Evolutionary conservation across 2,113 vertebrate species (phyloP), one percentile per base, ranked within the genome.

Genomic region (Platysteira castanea): DNA sequence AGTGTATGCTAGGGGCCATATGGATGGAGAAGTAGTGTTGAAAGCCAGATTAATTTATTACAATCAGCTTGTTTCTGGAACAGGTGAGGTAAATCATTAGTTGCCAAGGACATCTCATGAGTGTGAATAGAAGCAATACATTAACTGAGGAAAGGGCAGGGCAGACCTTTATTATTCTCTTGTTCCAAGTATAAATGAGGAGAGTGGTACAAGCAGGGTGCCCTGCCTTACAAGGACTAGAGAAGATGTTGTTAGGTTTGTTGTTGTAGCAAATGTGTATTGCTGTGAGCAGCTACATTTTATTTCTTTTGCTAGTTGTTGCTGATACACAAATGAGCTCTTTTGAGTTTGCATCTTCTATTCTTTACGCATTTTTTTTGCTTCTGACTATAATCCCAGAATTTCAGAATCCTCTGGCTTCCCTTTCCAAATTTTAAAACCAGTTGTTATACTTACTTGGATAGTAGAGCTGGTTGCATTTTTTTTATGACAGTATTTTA

Each of bases 31-130:
- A 92, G 47, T 59, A 35, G 31, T 49, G 57, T 84, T 73, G 85
- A 96, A 96, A 93, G 86, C 49, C 82, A 76, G 49, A 69, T 65
- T 80, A 60, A 92, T 96, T 97, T 93, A 95, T 96, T 96, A 78
- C 49, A 89, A 84, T 90, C 84, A 63, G 44, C 95, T 95, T 96
- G 87, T 92, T 91, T 65, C 73, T 78, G 93, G 63, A 95, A 89
- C 83, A 91, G 82, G 87, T 93, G 73, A 49, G 84, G 71, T 90
- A 90, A 95, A 76, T 96, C 79, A 95, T 74, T 95, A 89, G 57
- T 90, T 95, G 50, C 61, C 91, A 95, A 94, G 95, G 82, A 27
- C 84, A 90, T 79, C 61, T 93, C 69, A 70, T 47, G 41, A 84
- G 59, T 67, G 71, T 39, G 33, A 80, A 91, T 33, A 68, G 69